Conservation (phyloP, 2,797 vertebrate species). For the Onychomys leucogaster region DNA sequence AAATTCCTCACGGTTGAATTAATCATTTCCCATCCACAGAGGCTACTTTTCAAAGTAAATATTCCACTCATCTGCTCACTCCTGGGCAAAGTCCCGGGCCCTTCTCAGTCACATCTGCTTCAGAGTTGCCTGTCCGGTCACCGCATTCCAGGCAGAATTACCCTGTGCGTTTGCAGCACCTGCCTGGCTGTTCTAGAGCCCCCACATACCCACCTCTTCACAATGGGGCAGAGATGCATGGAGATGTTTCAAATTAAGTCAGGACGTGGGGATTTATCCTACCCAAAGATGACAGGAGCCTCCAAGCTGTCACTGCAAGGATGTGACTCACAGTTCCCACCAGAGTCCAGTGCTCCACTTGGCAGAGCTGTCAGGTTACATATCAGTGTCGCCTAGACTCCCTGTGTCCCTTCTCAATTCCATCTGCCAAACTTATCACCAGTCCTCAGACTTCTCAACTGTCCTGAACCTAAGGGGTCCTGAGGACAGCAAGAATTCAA, state of each 20-base stretch:
- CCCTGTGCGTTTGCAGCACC: neutral
- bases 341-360: slow-evolving; percentile 21
- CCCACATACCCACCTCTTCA: neutral
- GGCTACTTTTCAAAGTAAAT: slow-evolving; percentile 81
- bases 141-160: slow-evolving; percentile 58
- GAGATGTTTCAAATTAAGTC: slow-evolving; percentile 77
- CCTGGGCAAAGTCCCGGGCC: slow-evolving; percentile 72
- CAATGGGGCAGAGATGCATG: slow-evolving; percentile 20
- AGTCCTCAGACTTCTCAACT: neutral
- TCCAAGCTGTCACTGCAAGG: slow-evolving; percentile 65
- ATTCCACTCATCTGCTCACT: slow-evolving; percentile 70
- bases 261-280: slow-evolving; percentile 72
- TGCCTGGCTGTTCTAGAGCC: neutral
- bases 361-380: slow-evolving; percentile 38
- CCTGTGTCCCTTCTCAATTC: neutral
- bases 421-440: neutral
- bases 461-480: neutral
- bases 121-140: slow-evolving; percentile 33
- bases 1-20: slow-evolving; percentile 77
- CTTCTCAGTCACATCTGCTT: slow-evolving; percentile 63
- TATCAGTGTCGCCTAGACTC: neutral
- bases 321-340: slow-evolving; percentile 58
- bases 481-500: neutral
- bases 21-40: slow-evolving; percentile 78
- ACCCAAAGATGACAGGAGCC: slow-evolving; percentile 61